These are phyloP conservation scores for Calidris pugnax DNA, from an alignment of 2,113 vertebrate genomes.

Conservation along the genomic window DNA sequence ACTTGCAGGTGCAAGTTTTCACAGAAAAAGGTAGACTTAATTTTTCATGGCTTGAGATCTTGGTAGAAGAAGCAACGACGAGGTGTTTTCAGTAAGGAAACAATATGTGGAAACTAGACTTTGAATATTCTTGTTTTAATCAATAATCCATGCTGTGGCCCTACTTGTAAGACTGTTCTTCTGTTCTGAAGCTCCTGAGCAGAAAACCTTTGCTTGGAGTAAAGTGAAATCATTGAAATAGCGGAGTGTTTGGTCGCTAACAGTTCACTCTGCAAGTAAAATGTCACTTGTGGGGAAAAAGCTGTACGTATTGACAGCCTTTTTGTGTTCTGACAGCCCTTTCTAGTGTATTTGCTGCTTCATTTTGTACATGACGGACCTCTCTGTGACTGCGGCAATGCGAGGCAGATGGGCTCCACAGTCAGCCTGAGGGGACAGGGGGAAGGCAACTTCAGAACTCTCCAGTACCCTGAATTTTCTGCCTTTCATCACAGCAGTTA, in stretches of 20 bases:
- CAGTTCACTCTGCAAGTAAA: constrained; percentile 37
- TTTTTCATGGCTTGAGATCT: not conserved
- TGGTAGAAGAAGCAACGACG: not conserved
- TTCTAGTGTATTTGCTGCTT: constrained; percentile 35
- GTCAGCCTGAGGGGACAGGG: constrained; percentile 72
- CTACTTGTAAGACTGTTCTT: fast-evolving
- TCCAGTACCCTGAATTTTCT: not conserved
- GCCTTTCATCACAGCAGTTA: constrained; percentile 41
- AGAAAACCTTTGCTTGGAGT: not conserved
- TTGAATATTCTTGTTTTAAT: not conserved
- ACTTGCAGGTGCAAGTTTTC: not conserved
- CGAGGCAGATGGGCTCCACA: constrained; percentile 71
- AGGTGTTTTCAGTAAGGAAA: not conserved
- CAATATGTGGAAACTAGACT: not conserved
- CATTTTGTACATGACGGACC: constrained; percentile 42
- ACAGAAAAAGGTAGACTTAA: fast-evolving
- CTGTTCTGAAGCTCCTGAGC: not conserved
- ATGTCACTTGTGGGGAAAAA: constrained; percentile 41
- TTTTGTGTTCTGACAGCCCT: constrained; percentile 60
- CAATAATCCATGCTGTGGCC: not conserved
- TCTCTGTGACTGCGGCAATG: constrained; percentile 24
- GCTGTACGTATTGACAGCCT: constrained; percentile 33
- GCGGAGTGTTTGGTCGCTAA: not conserved
- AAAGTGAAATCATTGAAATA: not conserved
- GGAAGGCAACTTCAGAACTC: constrained; percentile 40